These are phyloP conservation scores for Cirrhinus mrigala DNA, from an alignment of 2,797 vertebrate genomes.

Conservation along the genomic window DNA sequence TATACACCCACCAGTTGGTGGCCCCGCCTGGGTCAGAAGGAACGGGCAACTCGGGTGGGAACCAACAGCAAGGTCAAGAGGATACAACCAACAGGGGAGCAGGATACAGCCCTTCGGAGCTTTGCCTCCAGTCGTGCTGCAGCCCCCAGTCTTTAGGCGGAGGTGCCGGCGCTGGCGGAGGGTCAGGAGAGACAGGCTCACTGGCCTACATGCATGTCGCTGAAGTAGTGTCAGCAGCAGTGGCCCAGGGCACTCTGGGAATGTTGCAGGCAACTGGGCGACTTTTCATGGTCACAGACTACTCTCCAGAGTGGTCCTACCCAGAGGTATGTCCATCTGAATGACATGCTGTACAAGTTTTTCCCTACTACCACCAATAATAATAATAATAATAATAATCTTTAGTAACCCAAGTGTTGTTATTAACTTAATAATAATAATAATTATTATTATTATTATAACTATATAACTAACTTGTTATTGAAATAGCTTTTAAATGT, in stretches of 20 bases:
- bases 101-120: conserved; percentile 89
- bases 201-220: conserved; percentile 98
- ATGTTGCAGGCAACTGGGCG: conserved; percentile 95
- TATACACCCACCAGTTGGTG: conserved; percentile 96
- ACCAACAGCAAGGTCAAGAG: conserved; percentile 89
- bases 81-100: conserved; percentile 85
- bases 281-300: conserved; percentile 99
- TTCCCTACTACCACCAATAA: background rate
- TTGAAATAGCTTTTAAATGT: too few relatives aligned
- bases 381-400: too few relatives aligned
- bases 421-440: too few relatives aligned
- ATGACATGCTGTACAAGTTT: background rate
- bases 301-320: conserved; percentile 99
- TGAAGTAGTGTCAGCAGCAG: conserved; percentile 93
- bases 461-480: too few relatives aligned
- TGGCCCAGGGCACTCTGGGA: conserved; percentile 91
- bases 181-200: conserved; percentile 84
- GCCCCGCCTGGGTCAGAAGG: conserved; percentile 75
- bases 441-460: too few relatives aligned
- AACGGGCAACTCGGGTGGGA: conserved; percentile 69
- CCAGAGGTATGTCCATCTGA: conserved; percentile 87
- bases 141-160: conserved; percentile 89
- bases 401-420: too few relatives aligned
- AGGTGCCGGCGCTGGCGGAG: conserved; percentile 78
- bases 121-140: conserved; percentile 95